Percentiles rank a stretch among this genome's conserved stretches.
These are phyloP conservation scores for Cybosia mesomella DNA, from an alignment of 2,888 invertebrate genomes.

Conservation along the genomic window DNA sequence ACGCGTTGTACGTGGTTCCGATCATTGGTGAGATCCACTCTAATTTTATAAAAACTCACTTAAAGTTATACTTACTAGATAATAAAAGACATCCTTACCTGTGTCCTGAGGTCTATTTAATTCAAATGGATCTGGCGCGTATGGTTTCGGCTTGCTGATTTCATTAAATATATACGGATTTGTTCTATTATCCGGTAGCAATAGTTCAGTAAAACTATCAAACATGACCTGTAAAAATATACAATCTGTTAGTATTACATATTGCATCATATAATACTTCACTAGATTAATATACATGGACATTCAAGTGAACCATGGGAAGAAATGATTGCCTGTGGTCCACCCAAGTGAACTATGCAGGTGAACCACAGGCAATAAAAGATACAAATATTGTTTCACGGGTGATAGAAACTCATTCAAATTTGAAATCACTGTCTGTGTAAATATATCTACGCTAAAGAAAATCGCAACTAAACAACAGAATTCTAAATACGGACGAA, in stretches of 20 bases:
- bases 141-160: constrained; percentile 58
- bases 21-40: background rate
- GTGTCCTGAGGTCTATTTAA: constrained; percentile 54
- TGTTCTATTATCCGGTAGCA: constrained; percentile 63
- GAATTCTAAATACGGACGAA: background rate
- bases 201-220: constrained; percentile 68
- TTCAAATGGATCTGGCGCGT: constrained; percentile 61
- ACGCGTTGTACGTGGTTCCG: too few relatives aligned
- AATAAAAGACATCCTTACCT: constrained; percentile 8
- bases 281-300: too few relatives aligned
- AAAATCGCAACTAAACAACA: background rate
- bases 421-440: background rate
- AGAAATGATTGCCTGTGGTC: too few relatives aligned
- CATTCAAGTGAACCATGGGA: too few relatives aligned
- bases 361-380: too few relatives aligned
- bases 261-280: background rate
- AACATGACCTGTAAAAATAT: constrained; percentile 62
- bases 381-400: too few relatives aligned
- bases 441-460: background rate
- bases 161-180: constrained; percentile 64
- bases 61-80: background rate
- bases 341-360: too few relatives aligned
- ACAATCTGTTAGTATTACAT: constrained; percentile 37
- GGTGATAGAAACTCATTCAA: background rate
- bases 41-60: background rate